Percentiles rank a stretch among this genome's conserved stretches.
phyloP scores from a whole-genome alignment of 2,888 invertebrate species.

The Seladonia tumulorum region DNA sequence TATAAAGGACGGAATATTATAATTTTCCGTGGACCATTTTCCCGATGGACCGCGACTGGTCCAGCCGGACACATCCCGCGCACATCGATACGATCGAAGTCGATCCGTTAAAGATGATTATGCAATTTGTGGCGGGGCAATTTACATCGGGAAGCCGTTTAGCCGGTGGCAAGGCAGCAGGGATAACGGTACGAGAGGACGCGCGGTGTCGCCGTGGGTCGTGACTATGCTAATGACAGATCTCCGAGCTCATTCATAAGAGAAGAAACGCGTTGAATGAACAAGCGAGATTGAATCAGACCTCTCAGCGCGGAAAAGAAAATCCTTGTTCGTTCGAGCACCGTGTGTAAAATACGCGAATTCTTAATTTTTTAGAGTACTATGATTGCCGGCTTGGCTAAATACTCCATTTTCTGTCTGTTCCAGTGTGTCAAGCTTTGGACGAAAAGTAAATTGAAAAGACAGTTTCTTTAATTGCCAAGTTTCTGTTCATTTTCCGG shows the following conservation, averaged over 20 bases:
- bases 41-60: not conserved
- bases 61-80: not conserved
- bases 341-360: no score
- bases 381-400: no score
- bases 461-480: constrained; percentile 20
- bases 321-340: not conserved
- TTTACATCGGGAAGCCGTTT: constrained; percentile 67
- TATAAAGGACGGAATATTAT: not conserved
- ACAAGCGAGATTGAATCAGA: constrained; percentile 19
- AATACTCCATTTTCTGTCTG: not conserved
- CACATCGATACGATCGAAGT: constrained; percentile 38
- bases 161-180: constrained; percentile 79
- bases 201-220: constrained; percentile 74
- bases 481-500: constrained; percentile 28
- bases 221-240: constrained; percentile 76
- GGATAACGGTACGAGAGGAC: constrained; percentile 77
- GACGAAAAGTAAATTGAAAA: not conserved
- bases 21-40: constrained; percentile 19
- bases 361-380: no score
- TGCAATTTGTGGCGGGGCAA: constrained; percentile 73
- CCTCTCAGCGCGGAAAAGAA: not conserved
- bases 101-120: constrained; percentile 70
- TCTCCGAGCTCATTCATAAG: constrained; percentile 67
- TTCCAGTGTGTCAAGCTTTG: not conserved
- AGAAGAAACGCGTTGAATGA: constrained; percentile 63